Evolutionary conservation across 2,888 invertebrate species (phyloP).

Genomic region (Lycocerus yunnanus): DNA sequence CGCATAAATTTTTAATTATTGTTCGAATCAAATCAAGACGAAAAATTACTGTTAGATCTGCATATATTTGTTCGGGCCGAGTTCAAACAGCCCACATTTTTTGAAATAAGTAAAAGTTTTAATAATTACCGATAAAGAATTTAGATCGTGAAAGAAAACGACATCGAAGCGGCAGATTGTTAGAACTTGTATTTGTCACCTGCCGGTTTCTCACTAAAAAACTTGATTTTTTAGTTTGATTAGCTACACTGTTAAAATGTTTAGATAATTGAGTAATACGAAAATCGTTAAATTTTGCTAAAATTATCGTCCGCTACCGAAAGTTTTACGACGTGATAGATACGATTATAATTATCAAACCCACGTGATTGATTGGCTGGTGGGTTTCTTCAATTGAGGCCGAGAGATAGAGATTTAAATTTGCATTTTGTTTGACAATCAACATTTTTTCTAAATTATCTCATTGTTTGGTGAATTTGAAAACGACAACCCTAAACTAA

Average conservation of each 20-base stretch:
- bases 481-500: background rate
- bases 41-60: background rate
- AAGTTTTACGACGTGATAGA: background rate
- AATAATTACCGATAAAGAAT: background rate
- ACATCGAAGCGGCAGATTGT: conserved; percentile 27
- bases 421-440: background rate
- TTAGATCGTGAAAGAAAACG: conserved; percentile 1
- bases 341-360: background rate
- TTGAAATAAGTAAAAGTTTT: background rate
- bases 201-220: conserved; percentile 32
- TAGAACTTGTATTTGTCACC: conserved; percentile 33
- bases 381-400: background rate
- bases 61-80: background rate
- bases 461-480: background rate
- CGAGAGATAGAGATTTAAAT: background rate
- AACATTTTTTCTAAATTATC: background rate
- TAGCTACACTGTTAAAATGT: conserved; percentile 30
- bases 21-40: background rate
- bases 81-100: background rate
- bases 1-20: background rate
- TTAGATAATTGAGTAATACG: conserved; percentile 16
- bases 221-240: conserved; percentile 30
- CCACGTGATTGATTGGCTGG: background rate
- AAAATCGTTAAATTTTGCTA: background rate
- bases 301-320: background rate